Evolutionary conservation across 2,797 vertebrate species (phyloP), one percentile per base, ranked within the genome.

Genomic region (Centropyge bicolor): DNA sequence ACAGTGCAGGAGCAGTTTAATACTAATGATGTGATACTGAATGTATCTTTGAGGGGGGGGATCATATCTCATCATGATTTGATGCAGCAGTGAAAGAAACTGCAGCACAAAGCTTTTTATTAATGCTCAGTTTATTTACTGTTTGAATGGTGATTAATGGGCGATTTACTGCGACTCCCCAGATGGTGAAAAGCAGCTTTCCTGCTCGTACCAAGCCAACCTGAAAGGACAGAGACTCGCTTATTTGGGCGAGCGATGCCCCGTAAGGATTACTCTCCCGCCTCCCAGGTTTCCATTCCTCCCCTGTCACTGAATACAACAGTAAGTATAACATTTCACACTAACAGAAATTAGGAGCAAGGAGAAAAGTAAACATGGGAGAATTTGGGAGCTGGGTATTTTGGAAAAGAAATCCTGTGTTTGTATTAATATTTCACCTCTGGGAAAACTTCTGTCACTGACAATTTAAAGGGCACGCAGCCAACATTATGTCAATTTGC

Each of bases 401-500:
- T 93, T 94, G 89, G 89, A 91, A 93, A 93, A 91, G 70, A 90
- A 93, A 93, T 93, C 90, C 86, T 60, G 66, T 94, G 94, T 94
- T 95, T 95, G 93, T 91, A 92, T 93, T 95, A 92, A 93, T 92
- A 93, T 95, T 92, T 90, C 90, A 91, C 94, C 92, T 91, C 61
- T 90, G 93, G 93, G 94, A 94, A 95, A 93, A 94, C 91, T 91
- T 92, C 93, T 95, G 94, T 94, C 94, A 91, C 90, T 93, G 91
- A 88, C 93, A 94, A 93, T 95, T 93, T 93, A 83, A 92, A 89
- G 79, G 87, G 90, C 90, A 57, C 0, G 71, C 75, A 7, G 91
- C 92, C 93, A 93, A 90, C 83, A 76, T 92, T 80, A 84, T 91
- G 91, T 95, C 93, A 94, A 94, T 95, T 92, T 90, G 90, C 93